phyloP scores from a whole-genome alignment of 2,113 vertebrate species.

The Oncorhynchus gorbuscha region DNA sequence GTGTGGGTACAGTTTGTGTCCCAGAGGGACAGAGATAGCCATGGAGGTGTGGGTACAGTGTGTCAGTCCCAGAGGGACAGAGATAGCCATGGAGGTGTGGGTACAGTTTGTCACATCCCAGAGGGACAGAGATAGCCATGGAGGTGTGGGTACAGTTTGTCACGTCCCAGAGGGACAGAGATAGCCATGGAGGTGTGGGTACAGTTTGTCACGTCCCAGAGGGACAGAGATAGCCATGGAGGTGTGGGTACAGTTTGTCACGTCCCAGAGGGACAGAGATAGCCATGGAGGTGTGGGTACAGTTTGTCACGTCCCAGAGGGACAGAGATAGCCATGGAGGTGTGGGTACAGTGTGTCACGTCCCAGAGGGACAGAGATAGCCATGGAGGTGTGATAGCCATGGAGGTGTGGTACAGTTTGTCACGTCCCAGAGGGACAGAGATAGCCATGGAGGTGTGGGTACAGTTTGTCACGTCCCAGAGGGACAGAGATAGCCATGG shows the following conservation, averaged over 20 bases:
- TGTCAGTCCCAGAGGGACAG: conserved; percentile 38
- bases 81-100: conserved; percentile 32
- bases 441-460: too few relatives aligned
- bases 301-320: too few relatives aligned
- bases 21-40: conserved; percentile 45
- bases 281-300: too few relatives aligned
- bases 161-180: conserved; percentile 43
- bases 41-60: conserved; percentile 3
- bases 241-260: neutral
- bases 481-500: too few relatives aligned
- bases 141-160: neutral
- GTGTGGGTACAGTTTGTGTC: neutral
- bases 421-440: too few relatives aligned
- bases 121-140: conserved; percentile 46
- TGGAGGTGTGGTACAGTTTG: too few relatives aligned
- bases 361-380: neutral
- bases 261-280: too few relatives aligned
- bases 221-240: conserved; percentile 46
- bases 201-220: conserved; percentile 12
- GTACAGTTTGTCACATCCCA: conserved; percentile 9
- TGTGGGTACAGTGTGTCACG: too few relatives aligned
- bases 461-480: too few relatives aligned
- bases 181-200: conserved; percentile 23
- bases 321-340: too few relatives aligned
- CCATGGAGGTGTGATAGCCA: conserved; percentile 17